These are phyloP conservation scores for Uromys caudimaculatus DNA, from an alignment of 2,797 vertebrate genomes.

Conservation along the genomic window DNA sequence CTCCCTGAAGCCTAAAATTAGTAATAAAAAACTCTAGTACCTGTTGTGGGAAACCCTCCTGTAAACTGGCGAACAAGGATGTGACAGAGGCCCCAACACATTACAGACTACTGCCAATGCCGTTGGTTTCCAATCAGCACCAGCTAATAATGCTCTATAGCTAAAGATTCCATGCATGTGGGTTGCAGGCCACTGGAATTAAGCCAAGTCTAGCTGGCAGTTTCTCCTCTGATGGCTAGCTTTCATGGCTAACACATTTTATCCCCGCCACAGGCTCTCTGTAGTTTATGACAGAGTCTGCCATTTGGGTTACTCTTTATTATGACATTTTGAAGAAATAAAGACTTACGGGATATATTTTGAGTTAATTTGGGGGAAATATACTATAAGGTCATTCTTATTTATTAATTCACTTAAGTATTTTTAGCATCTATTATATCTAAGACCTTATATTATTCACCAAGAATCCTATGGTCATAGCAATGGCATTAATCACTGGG, in stretches of 20 bases:
- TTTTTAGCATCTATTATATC: not conserved
- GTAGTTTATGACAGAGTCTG: not conserved
- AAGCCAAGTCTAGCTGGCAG: not conserved
- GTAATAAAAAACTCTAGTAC: not conserved
- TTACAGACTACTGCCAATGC: not conserved
- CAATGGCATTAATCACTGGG: not conserved
- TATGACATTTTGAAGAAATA: not conserved
- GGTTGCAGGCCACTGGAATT: not conserved
- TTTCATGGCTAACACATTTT: not conserved
- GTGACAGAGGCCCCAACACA: not conserved
- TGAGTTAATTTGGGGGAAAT: not conserved
- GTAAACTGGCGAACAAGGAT: not conserved
- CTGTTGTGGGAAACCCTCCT: not conserved
- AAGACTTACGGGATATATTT: not conserved
- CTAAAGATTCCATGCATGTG: not conserved
- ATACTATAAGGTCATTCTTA: not conserved
- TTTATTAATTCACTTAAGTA: not conserved
- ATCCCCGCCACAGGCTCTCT: too few relatives aligned
- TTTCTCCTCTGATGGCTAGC: not conserved
- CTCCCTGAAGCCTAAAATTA: not conserved
- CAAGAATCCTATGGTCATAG: not conserved
- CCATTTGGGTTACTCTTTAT: not conserved
- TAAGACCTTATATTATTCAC: not conserved
- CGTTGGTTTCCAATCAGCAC: not conserved
- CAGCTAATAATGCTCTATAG: not conserved